Base-by-base conservation (phyloP, 2,113 vertebrate genomes). In the Hepsetus odoe region DNA sequence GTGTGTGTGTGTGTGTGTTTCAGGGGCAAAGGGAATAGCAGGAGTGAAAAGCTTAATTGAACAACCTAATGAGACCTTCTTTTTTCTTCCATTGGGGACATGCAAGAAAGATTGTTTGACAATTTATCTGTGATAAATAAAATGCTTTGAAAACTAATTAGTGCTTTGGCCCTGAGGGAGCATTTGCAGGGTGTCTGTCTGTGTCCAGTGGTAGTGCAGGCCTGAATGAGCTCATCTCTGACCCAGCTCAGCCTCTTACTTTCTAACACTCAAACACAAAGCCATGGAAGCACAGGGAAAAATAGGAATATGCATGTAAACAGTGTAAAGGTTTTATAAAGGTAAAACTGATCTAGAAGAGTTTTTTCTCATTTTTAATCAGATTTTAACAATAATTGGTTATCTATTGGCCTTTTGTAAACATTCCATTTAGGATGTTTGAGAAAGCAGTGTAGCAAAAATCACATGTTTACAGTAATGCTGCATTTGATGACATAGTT, bases 91-190 rank as follows among this genome's bases (percentile, higher is more conserved):
- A 84, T 85, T 86, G 87, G 91, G 88, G 87, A 91, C 85, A 87
- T 86, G 89, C 89, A 83, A 89, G 88, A 82, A 83, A 91, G 91
- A 92, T 92, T 92, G 89, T 90, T 89, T 91, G 91, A 93, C 91
- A 92, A 89, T 93, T 93, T 93, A 91, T 92, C 92, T 91, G 86
- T 88, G 90, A 91, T 92, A 92, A 94, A 94, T 93, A 92, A 68
- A 92, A 92, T 90, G 89, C 90, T 90, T 92, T 89, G 88, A 86
- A 85, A 92, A 88, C 90, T 91, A 92, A 92, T 92, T 91, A 92
- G 69, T 24, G 88, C 86, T 89, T 86, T 26, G 80, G 82, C 79
- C 85, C 89, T 80, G 59, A 72, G 87, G 88, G 88, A 88, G 6
- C 40, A 42, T 55, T 68, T 80, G 74, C 56, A 83, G 81, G 83